Evolutionary conservation across 2,888 invertebrate genomes (phyloP), one percentile per base, ranked within the genome.

Genomic region (Thecophora atra): DNA sequence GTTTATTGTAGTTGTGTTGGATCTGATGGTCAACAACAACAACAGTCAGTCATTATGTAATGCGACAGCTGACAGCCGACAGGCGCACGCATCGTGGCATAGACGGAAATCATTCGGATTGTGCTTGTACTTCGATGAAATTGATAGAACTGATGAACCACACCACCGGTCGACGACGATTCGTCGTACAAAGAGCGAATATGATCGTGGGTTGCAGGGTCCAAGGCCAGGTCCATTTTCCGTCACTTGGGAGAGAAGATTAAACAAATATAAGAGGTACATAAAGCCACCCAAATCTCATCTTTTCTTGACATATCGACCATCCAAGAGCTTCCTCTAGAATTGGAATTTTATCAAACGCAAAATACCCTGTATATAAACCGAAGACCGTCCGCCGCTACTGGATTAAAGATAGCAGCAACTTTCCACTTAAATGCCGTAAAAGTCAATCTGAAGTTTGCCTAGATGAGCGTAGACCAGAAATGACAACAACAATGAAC

Each of bases 11-110:
- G 54, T 21, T 62, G 62, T 51, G 28, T 13, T 47, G 21, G 21
- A 47, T 60, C 60, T 28, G 52, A 4, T 66, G 21, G 19, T 24
- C 52, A 58, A 52, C 51, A 13, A 44, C 69, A 62, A 62, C 67
- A 65, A 58, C 56, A 58, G 65, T 71, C 71, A 71, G 65, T 71
- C 71, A 71, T 64, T 70, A 70, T 71, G 65, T 58, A 71, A 71
- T 56, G 42, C 56, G 58, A 65, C 71, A 71, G 65, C 47, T 64
- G 65, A 71, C 71, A 71, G 65, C 44, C 56, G 65, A 44, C 51
- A 24, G 65, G 47, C 71, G 65, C 63, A 64, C 62, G 62, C 63
- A 64, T 63, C 64, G 30, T 42, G 51, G 51, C 73, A 54, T 54
- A 47, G 66, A 60, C 54, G 54, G 62, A 65, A 65, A 65, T 70